A percentile compares a stretch with the other conserved stretches of the same genome.
These are phyloP conservation scores for Liolophura sinensis DNA, from an alignment of 1,140 invertebrate genomes.

Conservation along the genomic window DNA sequence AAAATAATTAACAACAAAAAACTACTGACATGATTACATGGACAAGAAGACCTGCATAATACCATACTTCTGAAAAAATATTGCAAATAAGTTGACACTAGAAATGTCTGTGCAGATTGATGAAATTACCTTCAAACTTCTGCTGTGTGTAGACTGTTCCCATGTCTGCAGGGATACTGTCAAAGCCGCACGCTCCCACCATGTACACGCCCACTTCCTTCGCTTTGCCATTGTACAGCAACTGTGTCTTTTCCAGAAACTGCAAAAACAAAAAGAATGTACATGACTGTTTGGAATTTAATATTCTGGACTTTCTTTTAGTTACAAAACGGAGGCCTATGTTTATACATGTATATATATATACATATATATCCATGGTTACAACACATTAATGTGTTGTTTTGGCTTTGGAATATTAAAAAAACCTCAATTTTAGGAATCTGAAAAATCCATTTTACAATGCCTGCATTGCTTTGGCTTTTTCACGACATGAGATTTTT, in stretches of 20 bases:
- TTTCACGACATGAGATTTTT: too few relatives aligned
- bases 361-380: too few relatives aligned
- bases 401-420: too few relatives aligned
- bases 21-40: too few relatives aligned
- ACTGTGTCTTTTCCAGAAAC: slow-evolving; percentile 85
- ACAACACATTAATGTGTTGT: too few relatives aligned
- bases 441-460: not conserved
- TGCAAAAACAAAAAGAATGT: slow-evolving; percentile 58
- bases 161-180: slow-evolving; percentile 83
- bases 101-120: slow-evolving; percentile 24
- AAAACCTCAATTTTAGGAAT: too few relatives aligned
- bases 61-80: not conserved
- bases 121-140: slow-evolving; percentile 43
- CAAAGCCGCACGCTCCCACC: slow-evolving; percentile 88
- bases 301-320: too few relatives aligned
- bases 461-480: too few relatives aligned
- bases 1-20: too few relatives aligned
- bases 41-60: not conserved
- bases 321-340: too few relatives aligned
- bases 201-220: slow-evolving; percentile 78
- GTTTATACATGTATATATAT: too few relatives aligned
- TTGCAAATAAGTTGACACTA: not conserved
- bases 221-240: slow-evolving; percentile 78
- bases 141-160: slow-evolving; percentile 71
- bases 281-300: too few relatives aligned